A percentile compares a stretch with the other conserved stretches of the same genome.
Evolutionary conservation across 1,140 invertebrate genomes (phyloP).

Genomic region (Stegodyphus mimosarum): DNA sequence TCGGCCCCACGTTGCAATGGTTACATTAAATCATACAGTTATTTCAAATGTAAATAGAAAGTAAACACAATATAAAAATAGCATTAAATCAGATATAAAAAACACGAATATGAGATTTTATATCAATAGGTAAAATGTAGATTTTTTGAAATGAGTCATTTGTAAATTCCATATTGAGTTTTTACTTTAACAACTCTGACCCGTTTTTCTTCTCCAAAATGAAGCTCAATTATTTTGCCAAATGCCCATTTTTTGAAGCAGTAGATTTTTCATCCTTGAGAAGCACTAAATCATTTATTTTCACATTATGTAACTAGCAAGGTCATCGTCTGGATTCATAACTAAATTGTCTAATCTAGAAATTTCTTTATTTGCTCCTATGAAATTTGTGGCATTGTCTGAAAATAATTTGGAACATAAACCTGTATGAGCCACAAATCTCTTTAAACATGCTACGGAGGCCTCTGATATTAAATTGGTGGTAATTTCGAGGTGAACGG

Average conservation of each 20-base stretch:
- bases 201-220: background rate
- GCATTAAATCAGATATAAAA: background rate
- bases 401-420: too few relatives aligned
- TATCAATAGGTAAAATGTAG: background rate
- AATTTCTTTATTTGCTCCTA: too few relatives aligned
- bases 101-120: background rate
- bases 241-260: background rate
- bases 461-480: background rate
- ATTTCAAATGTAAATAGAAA: background rate
- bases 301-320: background rate
- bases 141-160: background rate
- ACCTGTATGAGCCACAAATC: background rate
- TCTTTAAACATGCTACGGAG: background rate
- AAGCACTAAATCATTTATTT: background rate
- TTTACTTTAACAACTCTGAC: background rate
- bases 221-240: background rate
- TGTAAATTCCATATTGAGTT: background rate
- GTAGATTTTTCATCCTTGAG: background rate
- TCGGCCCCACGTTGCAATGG: background rate
- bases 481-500: background rate
- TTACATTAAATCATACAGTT: background rate
- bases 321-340: too few relatives aligned
- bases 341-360: too few relatives aligned
- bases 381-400: too few relatives aligned
- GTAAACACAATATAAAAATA: background rate